A percentile compares a stretch with the other conserved stretches of the same genome.
These are phyloP conservation scores for Ellobium chinense DNA, from an alignment of 2,888 invertebrate genomes.

Conservation along the genomic window DNA sequence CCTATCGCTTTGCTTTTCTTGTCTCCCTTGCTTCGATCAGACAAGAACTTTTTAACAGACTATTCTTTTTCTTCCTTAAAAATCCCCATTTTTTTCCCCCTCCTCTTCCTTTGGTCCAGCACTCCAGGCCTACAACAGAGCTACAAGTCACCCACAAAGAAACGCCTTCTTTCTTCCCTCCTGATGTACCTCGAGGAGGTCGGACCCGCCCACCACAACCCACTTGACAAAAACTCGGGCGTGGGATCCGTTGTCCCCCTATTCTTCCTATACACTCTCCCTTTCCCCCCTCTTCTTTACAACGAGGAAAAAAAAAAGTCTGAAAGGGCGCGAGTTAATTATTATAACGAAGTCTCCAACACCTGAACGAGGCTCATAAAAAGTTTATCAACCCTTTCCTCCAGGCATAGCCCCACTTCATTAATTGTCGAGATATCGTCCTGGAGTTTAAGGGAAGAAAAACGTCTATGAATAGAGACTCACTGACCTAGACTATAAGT, in stretches of 20 bases:
- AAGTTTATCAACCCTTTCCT: background rate
- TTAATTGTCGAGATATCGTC: background rate
- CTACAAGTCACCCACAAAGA: background rate
- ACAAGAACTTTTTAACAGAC: too few relatives aligned
- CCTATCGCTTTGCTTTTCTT: too few relatives aligned
- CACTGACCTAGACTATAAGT: too few relatives aligned
- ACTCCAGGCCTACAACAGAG: too few relatives aligned
- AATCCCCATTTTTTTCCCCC: too few relatives aligned
- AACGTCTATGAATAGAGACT: too few relatives aligned
- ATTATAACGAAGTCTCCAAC: background rate
- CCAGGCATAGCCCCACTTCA: background rate
- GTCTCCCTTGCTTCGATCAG: too few relatives aligned
- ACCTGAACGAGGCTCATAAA: background rate
- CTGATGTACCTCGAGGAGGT: background rate
- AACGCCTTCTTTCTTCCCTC: background rate
- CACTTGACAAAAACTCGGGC: constrained; percentile 13
- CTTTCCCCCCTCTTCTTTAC: too few relatives aligned
- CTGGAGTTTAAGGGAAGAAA: too few relatives aligned
- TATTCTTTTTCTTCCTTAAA: too few relatives aligned
- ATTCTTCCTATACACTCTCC: background rate
- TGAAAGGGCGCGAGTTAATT: constrained; percentile 4
- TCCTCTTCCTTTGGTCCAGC: too few relatives aligned
- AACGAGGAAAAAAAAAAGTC: background rate
- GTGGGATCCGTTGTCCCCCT: background rate
- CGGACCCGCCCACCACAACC: background rate